Evolutionary conservation across 1,140 invertebrate species (phyloP), one percentile per base, ranked within the genome.

Genomic region (Lasaia peninsularis): DNA sequence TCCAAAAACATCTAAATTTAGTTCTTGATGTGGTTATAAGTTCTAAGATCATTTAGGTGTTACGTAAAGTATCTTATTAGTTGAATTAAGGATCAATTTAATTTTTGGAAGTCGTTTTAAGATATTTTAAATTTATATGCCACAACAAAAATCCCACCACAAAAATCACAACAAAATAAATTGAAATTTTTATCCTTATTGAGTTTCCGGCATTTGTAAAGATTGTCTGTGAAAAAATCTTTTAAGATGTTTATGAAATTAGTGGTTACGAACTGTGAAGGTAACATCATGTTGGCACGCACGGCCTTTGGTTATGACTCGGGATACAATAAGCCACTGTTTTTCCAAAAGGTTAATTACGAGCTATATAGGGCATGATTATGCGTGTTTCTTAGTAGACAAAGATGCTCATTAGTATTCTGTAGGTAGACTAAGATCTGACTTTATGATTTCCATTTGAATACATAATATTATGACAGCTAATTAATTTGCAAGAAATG

Each of bases 321-420:
- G 16, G 2, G 37, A 16, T 40, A 40, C 37, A 40, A 40, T 40
- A 40, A 40, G 37, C 37, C 37, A 16, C 37, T 40, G 37, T 40
- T 40, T 40, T 18, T 11, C 37, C 2, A 16, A 40, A 40, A 40
- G 37, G 37, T 40, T 40, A 40, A 40, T 40, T 40, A 16, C 14
- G 14, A 40, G 16, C 37, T 40, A 40, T 40, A 40, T 40, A 40
- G 37, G 16, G 37, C 16, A 40, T 40, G 37, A 40, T 40, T 40
- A 18, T 40, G 37, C 37, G 37, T 40, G 7, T 40, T 16, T 40
- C 24, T 28, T 28, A 4, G 16, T 40, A 40, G 37, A 7, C 37
- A 18, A 40, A n/a, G 37, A 40, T 40, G 16, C 35, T 40, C 8
- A 40, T 18, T 18, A 40, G 35, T 40, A 40, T 40, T 40, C 35